Evolutionary conservation across 2,113 vertebrate species (phyloP).

Genomic region (Noctilio leporinus): DNA sequence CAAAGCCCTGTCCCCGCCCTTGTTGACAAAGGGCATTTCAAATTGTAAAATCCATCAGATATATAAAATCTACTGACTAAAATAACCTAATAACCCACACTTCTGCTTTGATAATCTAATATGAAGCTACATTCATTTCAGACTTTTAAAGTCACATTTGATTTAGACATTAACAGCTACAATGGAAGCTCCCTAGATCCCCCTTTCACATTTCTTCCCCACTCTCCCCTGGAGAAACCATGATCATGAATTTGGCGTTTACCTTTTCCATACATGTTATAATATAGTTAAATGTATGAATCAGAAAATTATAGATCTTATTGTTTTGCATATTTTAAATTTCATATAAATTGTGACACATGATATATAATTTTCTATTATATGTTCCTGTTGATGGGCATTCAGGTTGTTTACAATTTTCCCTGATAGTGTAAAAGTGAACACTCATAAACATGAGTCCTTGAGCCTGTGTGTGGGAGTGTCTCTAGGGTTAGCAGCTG

Average conservation of each 20-base stretch:
- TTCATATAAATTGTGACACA: neutral
- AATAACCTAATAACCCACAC: neutral
- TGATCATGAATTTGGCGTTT: neutral
- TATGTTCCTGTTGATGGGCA: neutral
- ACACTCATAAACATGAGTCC: neutral
- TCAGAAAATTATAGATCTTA: neutral
- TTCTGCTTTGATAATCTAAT: neutral
- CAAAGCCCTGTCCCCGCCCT: neutral
- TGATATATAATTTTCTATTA: neutral
- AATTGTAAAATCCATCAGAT: neutral
- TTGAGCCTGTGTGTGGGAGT: neutral
- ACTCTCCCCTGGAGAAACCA: neutral
- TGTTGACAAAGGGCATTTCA: neutral
- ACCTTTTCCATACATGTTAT: neutral
- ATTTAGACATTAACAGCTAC: neutral
- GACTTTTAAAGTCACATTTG: neutral
- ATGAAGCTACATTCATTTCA: neutral
- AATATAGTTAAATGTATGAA: neutral
- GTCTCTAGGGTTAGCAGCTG: neutral
- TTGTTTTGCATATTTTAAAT: neutral
- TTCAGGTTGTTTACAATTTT: neutral
- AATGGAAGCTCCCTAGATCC: neutral
- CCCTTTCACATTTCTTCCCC: neutral
- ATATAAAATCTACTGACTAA: neutral
- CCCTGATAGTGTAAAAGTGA: neutral